Conservation (phyloP, 2,113 vertebrate genomes). For the Calyptomena viridis region DNA sequence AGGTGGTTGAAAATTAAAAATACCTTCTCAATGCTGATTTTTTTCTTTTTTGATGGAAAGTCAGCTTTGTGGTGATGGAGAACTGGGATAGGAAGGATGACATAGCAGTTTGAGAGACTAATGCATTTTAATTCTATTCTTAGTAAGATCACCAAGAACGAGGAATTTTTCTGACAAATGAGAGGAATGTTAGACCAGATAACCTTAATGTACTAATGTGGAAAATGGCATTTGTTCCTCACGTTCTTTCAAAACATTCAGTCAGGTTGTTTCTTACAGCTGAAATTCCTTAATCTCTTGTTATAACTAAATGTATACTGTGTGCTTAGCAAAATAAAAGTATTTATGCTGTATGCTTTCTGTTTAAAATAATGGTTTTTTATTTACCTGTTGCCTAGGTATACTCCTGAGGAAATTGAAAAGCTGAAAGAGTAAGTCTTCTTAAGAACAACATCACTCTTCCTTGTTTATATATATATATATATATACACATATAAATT, state of each 20-base stretch:
- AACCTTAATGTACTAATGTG: neutral
- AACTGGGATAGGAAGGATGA: neutral
- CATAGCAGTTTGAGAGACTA: neutral
- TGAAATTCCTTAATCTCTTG: neutral
- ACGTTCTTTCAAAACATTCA: neutral
- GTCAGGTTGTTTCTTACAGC: neutral
- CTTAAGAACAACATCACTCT: neutral
- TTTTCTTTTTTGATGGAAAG: neutral
- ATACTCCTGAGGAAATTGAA: constrained; percentile 93
- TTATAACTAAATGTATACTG: neutral
- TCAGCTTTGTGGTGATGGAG: neutral
- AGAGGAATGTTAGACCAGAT: neutral
- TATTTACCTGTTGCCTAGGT: constrained; percentile 75
- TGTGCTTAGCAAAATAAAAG: neutral
- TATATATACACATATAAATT: neutral
- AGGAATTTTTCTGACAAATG: neutral
- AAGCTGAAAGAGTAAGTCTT: constrained; percentile 94
- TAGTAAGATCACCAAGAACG: neutral
- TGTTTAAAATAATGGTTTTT: constrained; percentile 34
- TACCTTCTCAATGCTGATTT: neutral
- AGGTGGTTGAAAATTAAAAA: neutral
- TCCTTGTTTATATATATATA: constrained; percentile 1
- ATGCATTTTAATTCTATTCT: neutral
- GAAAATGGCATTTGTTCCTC: neutral
- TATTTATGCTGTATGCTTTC: neutral